Percentiles rank a stretch among this genome's conserved stretches.
These are phyloP conservation scores for Macroramphosus scolopax DNA, from an alignment of 2,797 vertebrate genomes.

Conservation along the genomic window DNA sequence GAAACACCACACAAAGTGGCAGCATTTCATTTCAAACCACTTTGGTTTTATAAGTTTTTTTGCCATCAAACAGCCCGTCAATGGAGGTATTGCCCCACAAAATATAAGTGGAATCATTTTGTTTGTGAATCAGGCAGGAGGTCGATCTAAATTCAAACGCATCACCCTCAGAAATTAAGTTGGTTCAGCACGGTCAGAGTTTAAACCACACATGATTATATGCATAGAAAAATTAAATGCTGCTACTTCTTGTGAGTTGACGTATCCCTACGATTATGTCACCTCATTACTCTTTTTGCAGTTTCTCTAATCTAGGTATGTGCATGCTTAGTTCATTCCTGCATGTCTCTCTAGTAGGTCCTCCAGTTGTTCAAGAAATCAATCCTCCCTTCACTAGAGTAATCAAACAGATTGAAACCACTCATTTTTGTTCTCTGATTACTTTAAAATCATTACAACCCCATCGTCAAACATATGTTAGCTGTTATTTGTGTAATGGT, in stretches of 20 bases:
- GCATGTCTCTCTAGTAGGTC: conserved; percentile 77
- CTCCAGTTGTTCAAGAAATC: conserved; percentile 39
- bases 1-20: conserved; percentile 55
- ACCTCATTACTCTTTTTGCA: conserved; percentile 33
- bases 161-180: conserved; percentile 21
- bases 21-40: conserved; percentile 74
- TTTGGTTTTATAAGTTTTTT: too few species aligned
- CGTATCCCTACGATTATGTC: conserved; percentile 62
- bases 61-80: background rate
- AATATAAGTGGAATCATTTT: conserved; percentile 41
- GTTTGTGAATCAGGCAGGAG: conserved; percentile 11
- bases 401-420: conserved; percentile 40
- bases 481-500: conserved; percentile 24
- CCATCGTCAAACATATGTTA: conserved; percentile 19
- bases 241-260: conserved; percentile 63
- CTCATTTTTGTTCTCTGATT: conserved; percentile 36
- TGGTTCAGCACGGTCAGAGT: conserved; percentile 16
- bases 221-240: conserved; percentile 63
- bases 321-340: conserved; percentile 85
- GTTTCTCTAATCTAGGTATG: conserved; percentile 56
- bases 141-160: conserved; percentile 37
- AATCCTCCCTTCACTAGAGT: conserved; percentile 24
- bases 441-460: conserved; percentile 40
- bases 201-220: too few species aligned
- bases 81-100: conserved; percentile 30